Conservation (phyloP, 2,888 invertebrate genomes). For the Drosophila kuntzei region DNA sequence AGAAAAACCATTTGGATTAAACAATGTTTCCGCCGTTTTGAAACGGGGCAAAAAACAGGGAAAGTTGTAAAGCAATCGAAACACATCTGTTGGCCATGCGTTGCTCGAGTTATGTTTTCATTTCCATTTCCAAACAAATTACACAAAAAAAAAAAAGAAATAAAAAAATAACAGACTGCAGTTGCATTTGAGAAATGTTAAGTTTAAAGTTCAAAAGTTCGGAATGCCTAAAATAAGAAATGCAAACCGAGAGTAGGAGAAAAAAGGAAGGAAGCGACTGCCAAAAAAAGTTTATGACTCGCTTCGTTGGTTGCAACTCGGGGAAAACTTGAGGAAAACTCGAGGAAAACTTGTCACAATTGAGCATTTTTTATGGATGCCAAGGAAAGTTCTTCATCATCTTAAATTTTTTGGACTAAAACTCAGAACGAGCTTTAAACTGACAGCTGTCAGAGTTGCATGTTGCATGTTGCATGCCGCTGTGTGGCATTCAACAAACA, state of each 20-base stretch:
- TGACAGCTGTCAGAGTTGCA: conserved; percentile 39
- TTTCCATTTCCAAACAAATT: conserved; percentile 29
- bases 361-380: conserved; percentile 24
- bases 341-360: conserved; percentile 36
- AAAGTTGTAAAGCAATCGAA: conserved; percentile 39
- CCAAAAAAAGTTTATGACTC: conserved; percentile 20
- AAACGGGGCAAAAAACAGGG: conserved; percentile 10
- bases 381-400: conserved; percentile 9
- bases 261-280: conserved; percentile 1
- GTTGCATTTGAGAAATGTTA: conserved; percentile 27
- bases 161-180: conserved; percentile 15
- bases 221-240: conserved; percentile 23
- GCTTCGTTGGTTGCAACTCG: conserved; percentile 24
- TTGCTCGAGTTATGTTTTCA: conserved; percentile 34
- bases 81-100: conserved; percentile 59
- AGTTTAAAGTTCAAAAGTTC: conserved; percentile 44
- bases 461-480: conserved; percentile 16
- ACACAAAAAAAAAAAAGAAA: conserved; percentile 2
- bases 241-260: neutral
- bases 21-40: conserved; percentile 43
- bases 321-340: no score
- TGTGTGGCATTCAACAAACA: conserved; percentile 15
- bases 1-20: conserved; percentile 47
- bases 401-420: conserved; percentile 11
- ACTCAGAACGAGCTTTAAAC: conserved; percentile 33